Base-by-base conservation (phyloP, 2,797 vertebrate species). In the Pterois miles region DNA sequence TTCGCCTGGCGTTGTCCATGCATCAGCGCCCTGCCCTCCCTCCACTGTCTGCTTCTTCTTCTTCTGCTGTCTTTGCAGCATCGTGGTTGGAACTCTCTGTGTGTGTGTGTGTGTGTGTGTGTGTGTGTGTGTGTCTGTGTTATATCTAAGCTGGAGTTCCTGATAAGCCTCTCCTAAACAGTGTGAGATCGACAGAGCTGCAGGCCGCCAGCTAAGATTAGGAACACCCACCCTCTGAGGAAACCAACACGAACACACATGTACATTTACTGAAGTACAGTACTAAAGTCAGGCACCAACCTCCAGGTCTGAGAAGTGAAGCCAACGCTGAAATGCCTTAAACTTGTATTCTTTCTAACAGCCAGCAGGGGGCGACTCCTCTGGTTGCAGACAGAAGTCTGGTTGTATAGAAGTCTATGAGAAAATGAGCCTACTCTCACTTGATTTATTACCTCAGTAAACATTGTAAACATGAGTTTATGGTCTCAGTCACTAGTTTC, bases 141-240 rank as follows among this genome's bases (percentile, higher is more conserved):
- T 85, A 16, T 50, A 81, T 76, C 84, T 63, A 78, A 81, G 76
- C 86, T 86, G 86, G 87, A 88, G 82, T 77, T 76, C 60, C 5
- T 82, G 87, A 91, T 90, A 92, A 92, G 84, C 54, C 76, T 88
- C 81, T 82, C 65, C 58, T 71, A 81, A 91, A 88, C 84, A 85
- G 76, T 85, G 80, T 74, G 82, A 92, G 84, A 90, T 85, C 48
- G 53, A 87, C 90, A 89, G 74, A 87, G 74, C 78, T 78, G 81
- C 73, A 81, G 80, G 86, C 78, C 60, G 64, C 78, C 71, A 62
- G 63, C 65, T 82, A 71, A 85, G 86, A 82, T 90, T 83, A 85
- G 76, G 84, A 82, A 82, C 78, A 86, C 67, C 75, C 85, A 76
- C 70, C 79, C 73, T 77, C 69, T 70, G 71, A 80, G 77, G 27